Conservation (phyloP, 2,113 vertebrate genomes). For the Phaethornis superciliosus region DNA sequence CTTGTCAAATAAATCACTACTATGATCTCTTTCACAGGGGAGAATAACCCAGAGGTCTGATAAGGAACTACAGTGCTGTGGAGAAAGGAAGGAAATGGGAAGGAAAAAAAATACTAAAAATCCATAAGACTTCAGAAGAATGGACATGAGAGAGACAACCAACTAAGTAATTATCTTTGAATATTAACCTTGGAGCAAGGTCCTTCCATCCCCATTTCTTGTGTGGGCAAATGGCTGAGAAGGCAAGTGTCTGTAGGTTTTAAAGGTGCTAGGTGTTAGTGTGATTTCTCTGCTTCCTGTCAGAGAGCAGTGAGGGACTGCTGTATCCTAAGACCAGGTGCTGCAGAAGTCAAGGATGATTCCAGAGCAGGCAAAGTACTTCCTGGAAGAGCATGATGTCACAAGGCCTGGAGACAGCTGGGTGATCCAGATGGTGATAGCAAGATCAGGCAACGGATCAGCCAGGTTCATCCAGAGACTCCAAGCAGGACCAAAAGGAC, state of each 20-base stretch:
- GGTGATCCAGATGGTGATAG: background rate
- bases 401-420: background rate
- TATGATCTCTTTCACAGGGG: background rate
- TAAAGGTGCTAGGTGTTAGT: background rate
- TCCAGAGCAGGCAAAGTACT: background rate
- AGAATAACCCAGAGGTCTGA: background rate
- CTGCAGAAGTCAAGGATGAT: background rate
- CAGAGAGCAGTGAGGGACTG: background rate
- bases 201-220: background rate
- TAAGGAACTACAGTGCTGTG: background rate
- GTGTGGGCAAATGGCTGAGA: background rate
- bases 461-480: background rate
- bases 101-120: background rate
- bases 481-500: background rate
- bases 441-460: background rate
- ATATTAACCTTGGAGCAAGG: background rate
- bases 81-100: background rate
- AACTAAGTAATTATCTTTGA: background rate
- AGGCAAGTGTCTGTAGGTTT: background rate
- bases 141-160: background rate
- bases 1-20: background rate
- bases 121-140: background rate
- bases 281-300: background rate
- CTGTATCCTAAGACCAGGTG: background rate
- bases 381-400: background rate